Evolutionary conservation across 23 tunicate genomes (phyloP).

Genomic region (Phallusia fumigata): DNA sequence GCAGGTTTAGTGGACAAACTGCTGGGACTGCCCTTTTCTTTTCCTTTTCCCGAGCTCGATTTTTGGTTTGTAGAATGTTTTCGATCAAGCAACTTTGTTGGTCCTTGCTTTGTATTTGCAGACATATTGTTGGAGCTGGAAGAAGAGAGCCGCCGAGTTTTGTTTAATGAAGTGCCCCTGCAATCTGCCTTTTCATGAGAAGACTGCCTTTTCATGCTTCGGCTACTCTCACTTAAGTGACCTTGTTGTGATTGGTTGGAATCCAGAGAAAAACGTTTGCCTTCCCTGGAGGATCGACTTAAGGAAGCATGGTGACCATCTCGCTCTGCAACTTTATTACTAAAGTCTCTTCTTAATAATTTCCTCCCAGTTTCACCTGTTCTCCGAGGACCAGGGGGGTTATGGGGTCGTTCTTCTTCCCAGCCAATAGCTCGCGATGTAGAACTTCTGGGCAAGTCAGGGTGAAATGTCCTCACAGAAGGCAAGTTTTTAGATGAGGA

Average conservation of each 20-base stretch:
- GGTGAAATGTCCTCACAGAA: too few relatives aligned
- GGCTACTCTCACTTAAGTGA: not conserved
- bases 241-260: not conserved
- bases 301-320: not conserved
- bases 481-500: too few relatives aligned
- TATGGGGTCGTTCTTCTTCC: not conserved
- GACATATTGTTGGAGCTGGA: not conserved
- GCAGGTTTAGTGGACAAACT: not conserved
- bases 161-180: not conserved
- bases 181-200: not conserved
- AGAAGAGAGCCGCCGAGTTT: not conserved
- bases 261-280: not conserved
- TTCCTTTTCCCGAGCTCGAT: not conserved
- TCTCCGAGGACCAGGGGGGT: too few relatives aligned
- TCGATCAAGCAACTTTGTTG: not conserved
- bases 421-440: too few relatives aligned
- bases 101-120: not conserved
- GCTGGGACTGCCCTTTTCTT: not conserved
- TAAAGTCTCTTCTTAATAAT: not conserved
- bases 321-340: not conserved
- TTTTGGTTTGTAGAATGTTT: not conserved
- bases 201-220: not conserved
- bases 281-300: not conserved
- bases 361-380: not conserved
- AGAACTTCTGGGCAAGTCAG: too few relatives aligned